These are phyloP conservation scores for Torymus texanus DNA, from an alignment of 2,888 invertebrate species.

Conservation along the genomic window DNA sequence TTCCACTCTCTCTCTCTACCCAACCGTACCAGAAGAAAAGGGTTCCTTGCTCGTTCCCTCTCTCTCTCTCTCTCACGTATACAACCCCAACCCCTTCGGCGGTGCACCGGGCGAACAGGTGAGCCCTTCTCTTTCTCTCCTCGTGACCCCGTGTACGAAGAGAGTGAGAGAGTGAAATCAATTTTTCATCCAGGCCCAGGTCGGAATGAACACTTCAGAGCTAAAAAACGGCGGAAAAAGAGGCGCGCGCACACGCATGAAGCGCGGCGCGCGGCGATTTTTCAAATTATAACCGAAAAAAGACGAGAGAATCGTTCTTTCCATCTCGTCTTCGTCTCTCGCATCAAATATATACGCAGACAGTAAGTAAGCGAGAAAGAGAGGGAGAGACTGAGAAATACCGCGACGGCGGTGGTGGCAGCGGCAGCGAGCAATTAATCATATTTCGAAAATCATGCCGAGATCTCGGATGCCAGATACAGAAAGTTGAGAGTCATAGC, in stretches of 20 bases:
- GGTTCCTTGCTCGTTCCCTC: slow-evolving; percentile 9
- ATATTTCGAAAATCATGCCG: slow-evolving; percentile 75
- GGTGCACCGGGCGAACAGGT: slow-evolving; percentile 33
- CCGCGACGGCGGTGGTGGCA: slow-evolving; percentile 15
- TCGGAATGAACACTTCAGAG: slow-evolving; percentile 33
- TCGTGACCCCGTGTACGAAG: background rate
- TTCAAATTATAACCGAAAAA: slow-evolving; percentile 44
- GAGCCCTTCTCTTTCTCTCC: background rate
- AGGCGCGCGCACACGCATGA: background rate
- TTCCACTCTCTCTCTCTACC: background rate
- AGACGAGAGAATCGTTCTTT: slow-evolving; percentile 30
- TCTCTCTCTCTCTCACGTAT: too few relatives aligned
- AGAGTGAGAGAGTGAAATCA: slow-evolving; percentile 13
- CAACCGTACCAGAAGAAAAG: slow-evolving; percentile 19
- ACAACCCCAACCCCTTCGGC: slow-evolving; percentile 5
- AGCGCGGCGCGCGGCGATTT: slow-evolving; percentile 26
- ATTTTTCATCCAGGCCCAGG: slow-evolving; percentile 39
- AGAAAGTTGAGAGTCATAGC: slow-evolving; percentile 71
- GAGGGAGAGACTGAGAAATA: slow-evolving; percentile 34
- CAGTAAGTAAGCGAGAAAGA: slow-evolving; percentile 33
- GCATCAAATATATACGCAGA: slow-evolving; percentile 8
- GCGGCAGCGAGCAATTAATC: slow-evolving; percentile 70
- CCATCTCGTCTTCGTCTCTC: slow-evolving; percentile 43
- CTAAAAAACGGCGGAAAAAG: slow-evolving; percentile 41
- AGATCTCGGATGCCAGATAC: slow-evolving; percentile 73